Conservation (phyloP, 2,113 vertebrate species). For the Oreochromis spilurus region DNA sequence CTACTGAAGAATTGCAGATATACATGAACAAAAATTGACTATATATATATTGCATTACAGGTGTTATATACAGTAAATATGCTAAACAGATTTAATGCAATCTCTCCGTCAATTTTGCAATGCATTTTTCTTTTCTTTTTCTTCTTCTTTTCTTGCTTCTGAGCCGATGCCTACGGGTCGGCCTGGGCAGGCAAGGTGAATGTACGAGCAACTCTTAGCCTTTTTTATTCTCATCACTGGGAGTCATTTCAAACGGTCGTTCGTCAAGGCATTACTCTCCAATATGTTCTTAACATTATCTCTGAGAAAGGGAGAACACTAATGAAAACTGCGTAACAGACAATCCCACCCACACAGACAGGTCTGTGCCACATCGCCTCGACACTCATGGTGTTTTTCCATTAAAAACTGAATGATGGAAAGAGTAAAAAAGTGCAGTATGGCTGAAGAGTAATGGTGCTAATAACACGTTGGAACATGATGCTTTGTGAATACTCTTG, state of each 20-base stretch:
- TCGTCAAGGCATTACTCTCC: slow-evolving; percentile 73
- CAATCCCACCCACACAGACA: slow-evolving; percentile 62
- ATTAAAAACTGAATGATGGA: slow-evolving; percentile 59
- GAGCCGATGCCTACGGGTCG: slow-evolving; percentile 47
- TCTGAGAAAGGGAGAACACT: slow-evolving; percentile 75
- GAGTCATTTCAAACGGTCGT: slow-evolving; percentile 58
- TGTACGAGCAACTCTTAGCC: slow-evolving; percentile 71
- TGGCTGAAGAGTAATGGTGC: slow-evolving; percentile 69
- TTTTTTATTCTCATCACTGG: slow-evolving; percentile 63
- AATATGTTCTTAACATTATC: slow-evolving; percentile 75
- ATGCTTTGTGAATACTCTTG: slow-evolving; percentile 73
- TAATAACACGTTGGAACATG: slow-evolving; percentile 75
- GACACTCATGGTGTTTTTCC: slow-evolving; percentile 65
- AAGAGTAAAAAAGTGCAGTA: slow-evolving; percentile 43
- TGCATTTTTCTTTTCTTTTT: slow-evolving; percentile 39
- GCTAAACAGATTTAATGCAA: slow-evolving; percentile 74
- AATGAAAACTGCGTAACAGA: slow-evolving; percentile 67
- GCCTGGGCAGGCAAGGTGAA: slow-evolving; percentile 67
- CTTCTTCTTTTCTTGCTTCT: slow-evolving; percentile 62
- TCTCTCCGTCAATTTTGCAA: slow-evolving; percentile 64
- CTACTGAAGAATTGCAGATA: slow-evolving; percentile 65
- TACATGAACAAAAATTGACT: slow-evolving; percentile 53
- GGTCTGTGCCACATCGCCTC: slow-evolving; percentile 60
- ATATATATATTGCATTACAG: slow-evolving; percentile 72
- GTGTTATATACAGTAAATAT: slow-evolving; percentile 78